Base-by-base conservation (phyloP, 2,888 invertebrate species). In the Cephus pygmeus region DNA sequence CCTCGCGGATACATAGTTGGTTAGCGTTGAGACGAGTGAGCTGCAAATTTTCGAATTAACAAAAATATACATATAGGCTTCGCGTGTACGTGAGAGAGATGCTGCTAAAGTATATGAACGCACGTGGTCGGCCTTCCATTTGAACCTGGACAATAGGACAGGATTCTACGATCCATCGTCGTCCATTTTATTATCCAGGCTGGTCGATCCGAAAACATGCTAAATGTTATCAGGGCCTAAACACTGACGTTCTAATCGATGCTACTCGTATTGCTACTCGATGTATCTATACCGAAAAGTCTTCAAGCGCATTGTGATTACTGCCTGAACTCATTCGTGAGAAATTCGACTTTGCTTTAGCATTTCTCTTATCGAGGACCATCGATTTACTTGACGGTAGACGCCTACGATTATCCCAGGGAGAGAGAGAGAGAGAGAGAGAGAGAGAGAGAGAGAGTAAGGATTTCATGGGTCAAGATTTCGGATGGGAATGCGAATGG, bases 251-350 rank as follows among this genome's bases (percentile, higher is more conserved):
- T 36, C 31, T 69, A 34, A 15, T 75, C 69, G 69, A 69, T 75
- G 35, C 69, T 69, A 69, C n/a, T 23, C 36, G 34, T 75, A 75
- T 81, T 82, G 84, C 84, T 83, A 83, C 82, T 85, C 82, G 77
- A 77, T 79, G 80, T 80, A 82, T 80, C 78, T 83, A 82, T 82
- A 82, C 81, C 80, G 76, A 78, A 85, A 85, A 83, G 85, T 74
- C 84, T 83, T 87, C 85, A 86, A 88, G 87, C 87, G 85, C 84
- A 88, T 88, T 86, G 85, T 88, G 87, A 88, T 88, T 82, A 85
- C 81, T 79, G 83, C 82, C 81, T 81, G 81, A 81, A 81, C 23
- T 71, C 31, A 71, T 71, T 71, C 56, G 2, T 71, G 15, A 71
- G 33, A 77, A 77, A 82, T 79, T 80, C 81, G 79, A 71, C 56